phyloP scores from a whole-genome alignment of 2,113 vertebrate species.

The Pampusana beccarii region DNA sequence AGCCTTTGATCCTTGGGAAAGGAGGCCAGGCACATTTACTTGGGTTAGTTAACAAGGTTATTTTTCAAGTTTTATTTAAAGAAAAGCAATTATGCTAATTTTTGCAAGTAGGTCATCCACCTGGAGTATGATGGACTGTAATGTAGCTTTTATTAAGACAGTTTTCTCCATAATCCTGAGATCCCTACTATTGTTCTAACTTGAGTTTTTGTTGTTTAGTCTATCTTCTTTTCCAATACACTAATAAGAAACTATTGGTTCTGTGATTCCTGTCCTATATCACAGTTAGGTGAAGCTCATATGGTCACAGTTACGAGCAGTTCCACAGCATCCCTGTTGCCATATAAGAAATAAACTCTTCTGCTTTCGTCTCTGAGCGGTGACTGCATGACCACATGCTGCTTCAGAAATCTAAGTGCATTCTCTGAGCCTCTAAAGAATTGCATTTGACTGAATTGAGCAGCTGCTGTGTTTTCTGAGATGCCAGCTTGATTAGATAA shows the following conservation, averaged over 20 bases:
- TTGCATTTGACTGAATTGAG: not conserved
- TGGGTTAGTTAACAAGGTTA: not conserved
- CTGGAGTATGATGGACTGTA: not conserved
- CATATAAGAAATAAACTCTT: not conserved
- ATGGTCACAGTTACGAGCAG: not conserved
- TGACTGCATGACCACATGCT: not conserved
- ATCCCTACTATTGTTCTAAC: not conserved
- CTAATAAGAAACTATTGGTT: not conserved
- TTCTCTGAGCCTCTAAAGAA: not conserved
- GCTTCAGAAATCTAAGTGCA: not conserved
- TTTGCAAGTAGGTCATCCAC: not conserved
- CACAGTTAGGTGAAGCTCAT: not conserved
- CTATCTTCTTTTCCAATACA: not conserved
- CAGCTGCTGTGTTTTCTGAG: slow-evolving; percentile 26
- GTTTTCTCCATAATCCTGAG: not conserved
- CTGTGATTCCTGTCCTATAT: not conserved
- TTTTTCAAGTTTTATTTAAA: not conserved
- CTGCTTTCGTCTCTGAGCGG: not conserved
- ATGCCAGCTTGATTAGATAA: not conserved
- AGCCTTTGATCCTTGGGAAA: not conserved
- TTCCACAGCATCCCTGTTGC: not conserved
- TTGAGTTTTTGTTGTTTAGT: not conserved
- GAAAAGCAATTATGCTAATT: not conserved
- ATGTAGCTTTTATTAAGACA: not conserved
- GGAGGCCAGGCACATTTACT: not conserved